These are phyloP conservation scores for Kobus ellipsiprymnus DNA, from an alignment of 2,113 vertebrate genomes.

Conservation along the genomic window DNA sequence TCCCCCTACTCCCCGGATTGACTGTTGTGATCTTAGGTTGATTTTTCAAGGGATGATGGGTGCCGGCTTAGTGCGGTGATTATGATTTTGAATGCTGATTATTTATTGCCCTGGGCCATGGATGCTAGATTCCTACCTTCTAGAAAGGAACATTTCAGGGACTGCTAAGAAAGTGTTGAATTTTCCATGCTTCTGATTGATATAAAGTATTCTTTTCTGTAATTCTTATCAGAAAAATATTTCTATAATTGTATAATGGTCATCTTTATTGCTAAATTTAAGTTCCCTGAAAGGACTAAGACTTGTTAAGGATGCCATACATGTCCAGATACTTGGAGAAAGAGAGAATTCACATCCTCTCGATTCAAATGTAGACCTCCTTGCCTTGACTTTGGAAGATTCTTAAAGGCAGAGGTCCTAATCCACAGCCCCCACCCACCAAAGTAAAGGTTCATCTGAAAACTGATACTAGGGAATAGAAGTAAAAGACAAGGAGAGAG, in stretches of 20 bases:
- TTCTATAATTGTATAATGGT: neutral
- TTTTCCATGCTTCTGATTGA: neutral
- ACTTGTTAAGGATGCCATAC: neutral
- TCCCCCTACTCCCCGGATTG: neutral
- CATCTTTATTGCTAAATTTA: slow-evolving; percentile 28
- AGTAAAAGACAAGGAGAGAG: neutral
- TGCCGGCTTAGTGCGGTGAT: neutral
- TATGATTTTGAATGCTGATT: slow-evolving; percentile 51
- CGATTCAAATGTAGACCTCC: neutral
- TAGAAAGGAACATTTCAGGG: neutral
- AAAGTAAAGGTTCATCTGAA: neutral
- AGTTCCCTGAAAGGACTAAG: neutral
- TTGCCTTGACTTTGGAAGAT: neutral
- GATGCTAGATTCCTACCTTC: neutral
- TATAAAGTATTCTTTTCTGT: slow-evolving; percentile 24
- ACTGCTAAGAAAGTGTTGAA: neutral
- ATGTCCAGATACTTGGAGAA: neutral
- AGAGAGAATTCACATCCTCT: neutral
- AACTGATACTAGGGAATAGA: neutral
- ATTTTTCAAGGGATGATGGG: slow-evolving; percentile 24
- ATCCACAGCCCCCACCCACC: neutral
- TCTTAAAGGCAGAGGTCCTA: neutral
- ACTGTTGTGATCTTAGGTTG: slow-evolving; percentile 40
- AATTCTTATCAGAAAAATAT: slow-evolving; percentile 14
- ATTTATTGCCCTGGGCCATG: slow-evolving; percentile 29